Base-by-base conservation (phyloP, 1,140 invertebrate genomes). In the Leptonema lineaticorne region DNA sequence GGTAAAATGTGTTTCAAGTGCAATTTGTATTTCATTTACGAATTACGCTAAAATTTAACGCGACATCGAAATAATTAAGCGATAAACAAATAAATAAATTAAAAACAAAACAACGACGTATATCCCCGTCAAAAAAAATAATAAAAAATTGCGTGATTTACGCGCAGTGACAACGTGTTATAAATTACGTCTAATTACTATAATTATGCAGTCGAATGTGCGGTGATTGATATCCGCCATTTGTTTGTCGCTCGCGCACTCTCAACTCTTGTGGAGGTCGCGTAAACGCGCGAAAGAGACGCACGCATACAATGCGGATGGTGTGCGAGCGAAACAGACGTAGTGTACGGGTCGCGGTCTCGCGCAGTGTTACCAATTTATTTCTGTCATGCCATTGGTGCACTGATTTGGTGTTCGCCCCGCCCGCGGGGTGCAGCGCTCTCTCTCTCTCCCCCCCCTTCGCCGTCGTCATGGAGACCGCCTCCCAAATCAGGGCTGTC, bases 401-500 rank as follows among this genome's bases (percentile, higher is more conserved):
- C 81, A 78, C 79, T 81, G 81, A 82, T 82, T 82, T 73, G 77
- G 77, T 76, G 79, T 74, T 76, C 75, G 80, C 80, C 81, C 82
- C 81, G 82, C 82, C 83, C 81, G 80, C 79, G 75, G 75, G 70
- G 67, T 67, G 78, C 78, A 80, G 79, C 78, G 85, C 82, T 76
- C 85, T 78, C 81, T 83, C 80, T 82, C 81, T 79, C 85, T 84
- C 78, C 81, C 83, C 80, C 82, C 81, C 79, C 85, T 84, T 37
- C 64, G 59, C 68, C 71, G 85, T 86, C 82, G 76, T 84, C 78
- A 81, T 84, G 81, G 83, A 81, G 79, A 86, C 85, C 79, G 79
- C 69, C 73, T 76, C 73, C 75, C 14, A 3, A n/a, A 9, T 9
- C 14, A 6, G 14, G 11, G 37, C 11, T 16, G 37, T 16, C 11